phyloP scores from a whole-genome alignment of 2,888 invertebrate species.

The Drosophila nr. perissopoda region DNA sequence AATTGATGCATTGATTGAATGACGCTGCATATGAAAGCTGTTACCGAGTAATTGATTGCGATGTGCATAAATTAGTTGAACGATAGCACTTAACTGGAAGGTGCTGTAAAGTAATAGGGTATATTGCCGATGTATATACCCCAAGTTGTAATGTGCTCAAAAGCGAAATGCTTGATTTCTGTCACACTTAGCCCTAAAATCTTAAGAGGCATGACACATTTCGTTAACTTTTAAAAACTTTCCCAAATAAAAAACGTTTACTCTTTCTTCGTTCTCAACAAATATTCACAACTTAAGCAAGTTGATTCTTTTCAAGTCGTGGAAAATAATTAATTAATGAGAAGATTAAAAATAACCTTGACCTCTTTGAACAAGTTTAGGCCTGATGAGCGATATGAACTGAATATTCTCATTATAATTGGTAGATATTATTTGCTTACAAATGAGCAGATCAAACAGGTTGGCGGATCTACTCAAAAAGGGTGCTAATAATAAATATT shows the following conservation, averaged over 20 bases:
- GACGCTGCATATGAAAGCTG: neutral
- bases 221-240: neutral
- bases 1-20: slow-evolving; percentile 18
- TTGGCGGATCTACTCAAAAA: slow-evolving; percentile 21
- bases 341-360: neutral
- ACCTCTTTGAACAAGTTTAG: neutral
- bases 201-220: neutral
- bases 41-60: neutral
- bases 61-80: slow-evolving; percentile 1
- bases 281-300: neutral
- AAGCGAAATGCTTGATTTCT: neutral
- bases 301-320: neutral
- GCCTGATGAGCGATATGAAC: slow-evolving; percentile 1
- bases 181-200: neutral
- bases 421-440: slow-evolving; percentile 19
- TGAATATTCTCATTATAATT: slow-evolving; percentile 19
- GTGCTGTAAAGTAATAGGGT: neutral
- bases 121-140: neutral
- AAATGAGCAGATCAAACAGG: slow-evolving; percentile 34
- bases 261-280: neutral
- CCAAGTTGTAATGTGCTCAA: neutral
- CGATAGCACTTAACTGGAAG: neutral
- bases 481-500: slow-evolving; percentile 36
- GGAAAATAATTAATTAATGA: neutral
- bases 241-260: neutral